Evolutionary conservation across 2,113 vertebrate genomes (phyloP), one percentile per base, ranked within the genome.

Genomic region (Pachyramphus minor): DNA sequence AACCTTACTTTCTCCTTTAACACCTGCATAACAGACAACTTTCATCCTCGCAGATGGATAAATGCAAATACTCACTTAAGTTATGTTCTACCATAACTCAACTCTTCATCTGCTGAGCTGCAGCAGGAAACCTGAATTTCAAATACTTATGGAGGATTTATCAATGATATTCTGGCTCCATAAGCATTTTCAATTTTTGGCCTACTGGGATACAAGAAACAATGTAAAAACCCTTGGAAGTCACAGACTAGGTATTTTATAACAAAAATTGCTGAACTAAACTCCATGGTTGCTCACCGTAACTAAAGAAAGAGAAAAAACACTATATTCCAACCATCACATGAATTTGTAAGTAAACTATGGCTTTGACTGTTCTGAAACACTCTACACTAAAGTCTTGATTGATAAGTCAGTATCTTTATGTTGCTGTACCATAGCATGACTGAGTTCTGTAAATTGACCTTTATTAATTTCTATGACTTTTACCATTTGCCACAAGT

Each of bases 391-490:
- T 55, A 23, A 30, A 1, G 8, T 1, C 2, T 19, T 1, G 5
- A 63, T 5, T 30, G 66, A 2, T 9, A 64, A 50, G 27, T 11
- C 50, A 39, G 0, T n/a, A 52, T 25, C n/a, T 56, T 62, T 49
- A 27, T 9, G 5, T 11, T 62, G 58, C 21, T 52, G 6, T 22
- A 66, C 27, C 14, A 31, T 3, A 53, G 30, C 19, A 14, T 4
- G 5, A 67, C 0, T 10, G 7, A 33, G 35, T 64, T 64, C 25
- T 58, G 1, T 16, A 72, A 68, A 7, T 6, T 35, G 52, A 41
- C 8, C 10, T 50, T 16, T 0, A 0, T 58, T 37, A 33, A 59
- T 49, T 68, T 33, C 1, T 1, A 14, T 8, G 7, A 39, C 33
- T 88, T 52, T 41, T 28, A 31, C 20, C 72, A 53, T 23, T 50